A percentile compares a stretch with the other conserved stretches of the same genome.
Conservation (phyloP, 2,113 vertebrate genomes). For the Gallinago undulata region DNA sequence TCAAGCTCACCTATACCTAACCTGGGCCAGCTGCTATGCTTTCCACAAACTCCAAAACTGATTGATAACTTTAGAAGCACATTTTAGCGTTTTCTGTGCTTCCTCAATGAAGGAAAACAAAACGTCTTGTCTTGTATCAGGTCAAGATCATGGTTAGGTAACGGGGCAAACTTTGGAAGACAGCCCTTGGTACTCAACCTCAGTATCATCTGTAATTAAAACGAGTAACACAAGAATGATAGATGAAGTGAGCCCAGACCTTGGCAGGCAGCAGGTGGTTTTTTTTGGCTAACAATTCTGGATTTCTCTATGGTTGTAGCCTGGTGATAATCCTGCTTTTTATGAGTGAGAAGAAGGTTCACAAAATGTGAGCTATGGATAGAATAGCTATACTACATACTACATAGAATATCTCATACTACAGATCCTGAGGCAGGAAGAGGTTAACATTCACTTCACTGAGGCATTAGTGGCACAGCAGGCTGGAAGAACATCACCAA, state of each 20-base stretch:
- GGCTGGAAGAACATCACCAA: neutral
- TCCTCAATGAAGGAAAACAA: neutral
- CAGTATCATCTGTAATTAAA: neutral
- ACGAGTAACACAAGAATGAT: neutral
- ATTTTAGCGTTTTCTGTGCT: neutral
- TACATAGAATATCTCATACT: no score
- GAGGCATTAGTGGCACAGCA: neutral
- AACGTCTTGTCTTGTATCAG: neutral
- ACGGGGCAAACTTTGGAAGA: neutral
- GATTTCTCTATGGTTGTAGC: neutral
- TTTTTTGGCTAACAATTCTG: neutral
- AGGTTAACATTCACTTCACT: neutral
- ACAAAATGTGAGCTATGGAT: neutral
- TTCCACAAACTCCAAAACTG: neutral
- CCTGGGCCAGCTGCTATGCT: accelerated
- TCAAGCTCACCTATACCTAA: neutral
- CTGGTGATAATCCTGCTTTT: neutral
- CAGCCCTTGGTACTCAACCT: neutral
- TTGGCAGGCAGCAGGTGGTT: neutral
- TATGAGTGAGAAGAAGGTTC: neutral
- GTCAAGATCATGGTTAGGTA: neutral
- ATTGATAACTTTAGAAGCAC: neutral
- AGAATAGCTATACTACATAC: no score
- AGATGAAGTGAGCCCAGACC: neutral
- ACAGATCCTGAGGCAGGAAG: neutral